phyloP scores from a whole-genome alignment of 2,113 vertebrate species.

The Copsychus sechellarum region DNA sequence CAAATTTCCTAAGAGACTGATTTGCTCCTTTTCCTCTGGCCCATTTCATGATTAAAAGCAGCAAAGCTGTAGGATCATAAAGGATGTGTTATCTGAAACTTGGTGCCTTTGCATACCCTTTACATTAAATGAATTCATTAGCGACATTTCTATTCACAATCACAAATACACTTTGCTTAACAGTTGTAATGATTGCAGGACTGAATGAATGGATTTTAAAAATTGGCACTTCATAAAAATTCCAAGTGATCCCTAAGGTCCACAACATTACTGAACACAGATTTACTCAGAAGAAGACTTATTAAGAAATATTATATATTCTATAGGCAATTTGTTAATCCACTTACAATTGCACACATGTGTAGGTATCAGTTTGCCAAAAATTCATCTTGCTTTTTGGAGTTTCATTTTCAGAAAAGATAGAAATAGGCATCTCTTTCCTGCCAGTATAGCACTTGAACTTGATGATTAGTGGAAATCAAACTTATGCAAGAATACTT shows the following conservation, averaged over 20 bases:
- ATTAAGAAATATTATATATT: not conserved
- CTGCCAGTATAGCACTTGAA: conserved; percentile 9
- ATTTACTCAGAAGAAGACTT: not conserved
- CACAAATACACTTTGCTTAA: conserved; percentile 8
- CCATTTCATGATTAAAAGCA: not conserved
- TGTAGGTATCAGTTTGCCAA: not conserved
- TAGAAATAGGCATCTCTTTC: not conserved
- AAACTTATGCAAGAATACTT: conserved; percentile 41
- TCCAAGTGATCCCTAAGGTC: not conserved
- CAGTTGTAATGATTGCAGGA: not conserved
- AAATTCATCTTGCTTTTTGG: conserved; percentile 12
- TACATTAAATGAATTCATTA: not conserved
- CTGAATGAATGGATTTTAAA: not conserved
- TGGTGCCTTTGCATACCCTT: not conserved
- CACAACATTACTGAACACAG: not conserved
- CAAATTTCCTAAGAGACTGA: conserved; percentile 33
- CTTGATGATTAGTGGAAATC: conserved; percentile 23
- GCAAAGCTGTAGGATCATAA: not conserved
- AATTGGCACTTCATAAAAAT: not conserved
- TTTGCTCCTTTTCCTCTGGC: conserved; percentile 22
- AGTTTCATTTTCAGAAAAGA: conserved; percentile 10
- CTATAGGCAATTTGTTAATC: conserved; percentile 12
- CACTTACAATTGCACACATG: not conserved
- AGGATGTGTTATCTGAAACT: not conserved
- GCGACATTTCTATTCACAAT: not conserved